Conservation (phyloP, 2,888 invertebrate species). For the Ceriagrion tenellum region DNA sequence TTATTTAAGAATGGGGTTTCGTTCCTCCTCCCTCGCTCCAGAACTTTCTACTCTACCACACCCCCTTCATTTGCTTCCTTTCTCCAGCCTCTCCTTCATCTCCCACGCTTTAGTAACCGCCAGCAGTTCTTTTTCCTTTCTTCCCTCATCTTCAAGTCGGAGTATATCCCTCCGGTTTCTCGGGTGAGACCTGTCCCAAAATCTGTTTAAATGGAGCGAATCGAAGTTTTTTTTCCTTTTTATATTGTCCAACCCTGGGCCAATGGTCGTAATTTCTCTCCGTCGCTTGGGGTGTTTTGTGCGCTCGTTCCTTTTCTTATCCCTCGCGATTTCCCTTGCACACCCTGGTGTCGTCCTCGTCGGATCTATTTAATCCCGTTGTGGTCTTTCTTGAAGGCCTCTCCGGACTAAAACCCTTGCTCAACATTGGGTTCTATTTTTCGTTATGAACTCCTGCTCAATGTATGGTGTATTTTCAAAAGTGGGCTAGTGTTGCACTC, state of each 20-base stretch:
- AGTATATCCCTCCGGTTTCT: neutral
- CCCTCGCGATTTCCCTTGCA: too few species aligned
- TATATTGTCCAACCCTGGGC: neutral
- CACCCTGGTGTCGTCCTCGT: too few species aligned
- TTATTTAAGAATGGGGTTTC: neutral
- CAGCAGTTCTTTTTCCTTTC: neutral
- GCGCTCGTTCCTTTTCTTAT: too few species aligned
- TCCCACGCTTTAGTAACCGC: neutral
- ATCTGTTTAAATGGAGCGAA: constrained; percentile 46
- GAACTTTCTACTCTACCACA: too few species aligned
- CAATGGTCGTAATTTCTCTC: neutral
- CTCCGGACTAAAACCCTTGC: too few species aligned
- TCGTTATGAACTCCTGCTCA: too few species aligned
- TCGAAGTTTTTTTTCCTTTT: neutral
- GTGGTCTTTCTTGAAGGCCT: too few species aligned
- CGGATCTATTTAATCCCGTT: too few species aligned
- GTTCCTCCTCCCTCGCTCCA: too few species aligned
- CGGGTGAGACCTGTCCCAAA: neutral
- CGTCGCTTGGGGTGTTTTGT: neutral
- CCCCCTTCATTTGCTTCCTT: neutral
- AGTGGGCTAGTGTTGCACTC: too few species aligned
- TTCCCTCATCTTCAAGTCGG: neutral
- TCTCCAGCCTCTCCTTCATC: neutral
- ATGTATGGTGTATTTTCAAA: too few species aligned
- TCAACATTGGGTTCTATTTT: too few species aligned